Conservation (phyloP, 2,888 invertebrate species). For the Leuctra nigra region DNA sequence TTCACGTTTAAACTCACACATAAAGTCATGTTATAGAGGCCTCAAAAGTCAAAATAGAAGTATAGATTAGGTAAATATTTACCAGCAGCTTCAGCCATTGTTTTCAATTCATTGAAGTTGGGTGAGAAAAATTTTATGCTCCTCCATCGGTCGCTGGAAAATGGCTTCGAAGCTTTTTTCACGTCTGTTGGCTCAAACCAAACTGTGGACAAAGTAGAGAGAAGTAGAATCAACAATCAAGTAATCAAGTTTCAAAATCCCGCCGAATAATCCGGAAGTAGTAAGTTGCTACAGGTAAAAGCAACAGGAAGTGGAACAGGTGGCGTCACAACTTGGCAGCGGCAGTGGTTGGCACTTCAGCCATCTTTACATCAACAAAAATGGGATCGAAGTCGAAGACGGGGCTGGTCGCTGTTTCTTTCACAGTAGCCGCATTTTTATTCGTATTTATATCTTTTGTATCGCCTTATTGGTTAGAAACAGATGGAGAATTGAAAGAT, state of each 20-base stretch:
- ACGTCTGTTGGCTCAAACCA: conserved; percentile 89
- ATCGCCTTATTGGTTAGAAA: conserved; percentile 83
- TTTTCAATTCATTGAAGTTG: conserved; percentile 67
- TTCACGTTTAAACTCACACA: too few species aligned
- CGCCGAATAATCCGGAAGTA: too few species aligned
- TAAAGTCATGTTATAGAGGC: too few species aligned
- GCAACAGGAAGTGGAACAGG: not conserved
- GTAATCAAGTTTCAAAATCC: too few species aligned
- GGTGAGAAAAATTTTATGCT: conserved; percentile 63
- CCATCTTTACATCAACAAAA: conserved; percentile 18
- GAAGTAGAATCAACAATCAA: conserved; percentile 39
- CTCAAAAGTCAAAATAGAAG: conserved; percentile 18
- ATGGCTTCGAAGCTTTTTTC: conserved; percentile 65
- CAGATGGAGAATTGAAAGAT: conserved; percentile 65
- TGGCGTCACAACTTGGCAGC: too few species aligned
- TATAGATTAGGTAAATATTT: conserved; percentile 14
- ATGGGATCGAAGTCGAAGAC: conserved; percentile 53
- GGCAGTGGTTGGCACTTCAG: not conserved
- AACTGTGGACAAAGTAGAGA: too few species aligned
- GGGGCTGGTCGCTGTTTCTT: conserved; percentile 56
- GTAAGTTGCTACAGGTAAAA: too few species aligned
- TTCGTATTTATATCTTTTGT: conserved; percentile 75
- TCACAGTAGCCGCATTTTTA: conserved; percentile 59
- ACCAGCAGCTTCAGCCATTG: conserved; percentile 53
- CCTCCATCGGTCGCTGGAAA: conserved; percentile 44